Percentiles rank a stretch among this genome's conserved stretches.
phyloP scores from a whole-genome alignment of 2,888 invertebrate genomes.

The Acrobasis repandana region DNA sequence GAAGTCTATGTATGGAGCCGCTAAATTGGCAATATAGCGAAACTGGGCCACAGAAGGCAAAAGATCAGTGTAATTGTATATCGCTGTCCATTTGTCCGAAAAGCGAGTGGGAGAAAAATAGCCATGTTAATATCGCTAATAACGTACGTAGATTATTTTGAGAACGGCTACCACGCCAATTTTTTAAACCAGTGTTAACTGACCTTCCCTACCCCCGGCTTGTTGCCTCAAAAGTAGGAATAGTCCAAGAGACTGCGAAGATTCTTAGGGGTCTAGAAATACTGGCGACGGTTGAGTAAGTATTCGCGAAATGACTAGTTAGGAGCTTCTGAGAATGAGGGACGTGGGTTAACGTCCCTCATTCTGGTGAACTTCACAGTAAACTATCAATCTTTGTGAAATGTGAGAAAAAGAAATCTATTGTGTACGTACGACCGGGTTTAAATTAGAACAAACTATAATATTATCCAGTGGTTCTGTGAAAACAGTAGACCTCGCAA shows the following conservation, averaged over 20 bases:
- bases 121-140: slow-evolving; percentile 52
- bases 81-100: slow-evolving; percentile 38
- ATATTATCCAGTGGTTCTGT: no score
- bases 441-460: background rate
- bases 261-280: slow-evolving; percentile 10
- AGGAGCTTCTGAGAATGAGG: slow-evolving; percentile 28
- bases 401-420: background rate
- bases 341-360: no score
- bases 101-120: slow-evolving; percentile 42
- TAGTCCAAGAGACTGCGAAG: background rate
- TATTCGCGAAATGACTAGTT: slow-evolving; percentile 26
- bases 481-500: no score
- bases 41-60: slow-evolving; percentile 43
- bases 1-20: slow-evolving; percentile 27
- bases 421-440: background rate
- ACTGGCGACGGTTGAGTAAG: slow-evolving; percentile 23
- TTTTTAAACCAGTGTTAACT: slow-evolving; percentile 37
- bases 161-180: slow-evolving; percentile 48
- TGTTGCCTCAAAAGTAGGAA: slow-evolving; percentile 17
- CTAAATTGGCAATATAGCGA: slow-evolving; percentile 46
- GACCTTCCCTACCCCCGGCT: slow-evolving; percentile 34
- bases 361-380: no score
- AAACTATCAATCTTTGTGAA: slow-evolving; percentile 29
- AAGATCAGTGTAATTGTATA: slow-evolving; percentile 46
- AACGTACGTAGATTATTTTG: slow-evolving; percentile 52